Percentiles rank a stretch among this genome's conserved stretches.
Evolutionary conservation across 2,797 vertebrate species (phyloP).

Genomic region (Buphagus erythrorhynchus): DNA sequence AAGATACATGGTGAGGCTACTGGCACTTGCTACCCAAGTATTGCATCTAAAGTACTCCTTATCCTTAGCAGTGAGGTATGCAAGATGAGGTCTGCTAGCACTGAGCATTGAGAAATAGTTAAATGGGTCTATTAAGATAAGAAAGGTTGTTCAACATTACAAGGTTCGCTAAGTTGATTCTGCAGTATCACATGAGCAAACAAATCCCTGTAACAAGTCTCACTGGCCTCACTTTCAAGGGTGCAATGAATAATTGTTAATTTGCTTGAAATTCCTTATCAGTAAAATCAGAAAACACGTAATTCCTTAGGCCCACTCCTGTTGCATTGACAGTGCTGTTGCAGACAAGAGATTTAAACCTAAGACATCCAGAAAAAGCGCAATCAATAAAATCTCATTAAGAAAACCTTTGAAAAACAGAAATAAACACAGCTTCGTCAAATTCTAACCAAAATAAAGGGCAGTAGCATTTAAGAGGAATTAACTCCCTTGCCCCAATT

Average conservation of each 20-base stretch:
- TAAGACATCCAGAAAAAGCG: not conserved
- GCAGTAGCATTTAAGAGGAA: not conserved
- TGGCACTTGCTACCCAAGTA: not conserved
- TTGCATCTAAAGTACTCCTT: not conserved
- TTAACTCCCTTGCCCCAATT: not conserved
- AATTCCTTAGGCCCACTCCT: not conserved
- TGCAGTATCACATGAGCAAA: not conserved
- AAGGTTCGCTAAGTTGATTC: not conserved
- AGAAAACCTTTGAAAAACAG: not conserved
- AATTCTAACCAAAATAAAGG: not conserved
- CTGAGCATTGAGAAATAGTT: not conserved
- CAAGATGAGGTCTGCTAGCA: not conserved
- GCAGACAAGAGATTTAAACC: not conserved
- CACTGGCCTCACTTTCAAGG: not conserved
- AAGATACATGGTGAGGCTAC: not conserved
- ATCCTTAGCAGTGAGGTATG: not conserved
- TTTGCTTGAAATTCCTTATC: not conserved
- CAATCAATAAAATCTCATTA: not conserved
- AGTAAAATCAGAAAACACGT: not conserved
- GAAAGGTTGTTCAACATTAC: not conserved
- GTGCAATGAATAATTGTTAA: not conserved
- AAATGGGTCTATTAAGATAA: not conserved
- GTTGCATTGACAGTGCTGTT: fast-evolving
- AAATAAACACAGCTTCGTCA: not conserved
- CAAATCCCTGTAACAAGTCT: not conserved